Evolutionary conservation across 2,113 vertebrate species (phyloP).

Genomic region (Oplegnathus fasciatus): DNA sequence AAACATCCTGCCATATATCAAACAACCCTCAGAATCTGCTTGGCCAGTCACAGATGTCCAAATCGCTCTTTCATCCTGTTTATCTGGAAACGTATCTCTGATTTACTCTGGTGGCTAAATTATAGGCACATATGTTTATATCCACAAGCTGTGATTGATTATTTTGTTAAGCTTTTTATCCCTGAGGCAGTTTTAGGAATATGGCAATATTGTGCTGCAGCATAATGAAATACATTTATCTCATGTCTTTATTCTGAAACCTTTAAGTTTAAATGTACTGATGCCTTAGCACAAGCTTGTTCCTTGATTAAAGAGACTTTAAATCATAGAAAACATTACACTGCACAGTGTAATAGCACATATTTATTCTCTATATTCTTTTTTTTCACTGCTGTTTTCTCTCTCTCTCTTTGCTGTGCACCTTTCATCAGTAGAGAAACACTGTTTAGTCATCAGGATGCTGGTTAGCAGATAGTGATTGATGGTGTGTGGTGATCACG

Average conservation of each 20-base stretch:
- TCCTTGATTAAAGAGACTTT: not conserved
- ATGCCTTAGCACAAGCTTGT: not conserved
- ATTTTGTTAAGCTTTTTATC: constrained; percentile 36
- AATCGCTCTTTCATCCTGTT: constrained; percentile 64
- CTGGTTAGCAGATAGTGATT: constrained; percentile 65
- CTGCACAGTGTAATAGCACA: not conserved
- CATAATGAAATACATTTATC: constrained; percentile 15
- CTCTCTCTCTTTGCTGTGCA: not conserved
- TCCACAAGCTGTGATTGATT: constrained; percentile 67
- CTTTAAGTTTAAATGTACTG: constrained; percentile 12
- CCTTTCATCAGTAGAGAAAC: constrained; percentile 62
- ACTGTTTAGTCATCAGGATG: constrained; percentile 57
- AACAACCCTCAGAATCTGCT: constrained; percentile 44
- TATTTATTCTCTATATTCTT: not conserved
- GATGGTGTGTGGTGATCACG: constrained; percentile 61
- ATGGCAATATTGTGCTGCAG: not conserved
- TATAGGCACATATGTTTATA: constrained; percentile 56
- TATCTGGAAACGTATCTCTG: constrained; percentile 58
- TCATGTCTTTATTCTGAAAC: constrained; percentile 8
- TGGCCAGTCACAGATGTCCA: constrained; percentile 57
- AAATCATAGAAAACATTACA: constrained; percentile 13
- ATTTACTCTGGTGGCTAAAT: constrained; percentile 64
- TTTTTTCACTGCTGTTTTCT: constrained; percentile 8
- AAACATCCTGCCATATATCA: constrained; percentile 70
- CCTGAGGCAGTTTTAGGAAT: constrained; percentile 33